Evolutionary conservation across 2,113 vertebrate genomes (phyloP).

Genomic region (Glareola pratincola): DNA sequence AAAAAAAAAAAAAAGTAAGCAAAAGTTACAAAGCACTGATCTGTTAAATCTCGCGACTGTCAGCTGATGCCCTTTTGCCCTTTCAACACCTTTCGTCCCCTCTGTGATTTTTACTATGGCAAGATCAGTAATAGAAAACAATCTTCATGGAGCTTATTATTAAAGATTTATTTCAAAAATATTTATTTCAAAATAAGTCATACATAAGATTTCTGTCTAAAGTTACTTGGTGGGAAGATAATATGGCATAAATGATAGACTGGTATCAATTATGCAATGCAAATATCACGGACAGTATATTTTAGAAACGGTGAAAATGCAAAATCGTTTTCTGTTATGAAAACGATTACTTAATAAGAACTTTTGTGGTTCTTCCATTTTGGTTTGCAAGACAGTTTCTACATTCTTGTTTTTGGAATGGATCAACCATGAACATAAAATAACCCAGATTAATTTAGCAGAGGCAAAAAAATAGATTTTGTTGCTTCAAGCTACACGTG

Average conservation of each 20-base stretch:
- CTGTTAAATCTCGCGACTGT: neutral
- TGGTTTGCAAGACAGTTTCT: neutral
- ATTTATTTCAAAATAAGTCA: neutral
- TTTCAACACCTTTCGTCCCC: neutral
- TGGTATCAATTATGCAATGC: neutral
- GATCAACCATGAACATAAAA: neutral
- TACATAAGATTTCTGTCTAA: neutral
- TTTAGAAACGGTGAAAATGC: neutral
- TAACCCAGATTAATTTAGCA: neutral
- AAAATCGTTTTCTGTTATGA: neutral
- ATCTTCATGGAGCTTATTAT: neutral
- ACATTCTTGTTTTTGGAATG: neutral
- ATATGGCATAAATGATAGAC: neutral
- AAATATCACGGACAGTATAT: neutral
- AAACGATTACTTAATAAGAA: neutral
- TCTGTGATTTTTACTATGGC: neutral
- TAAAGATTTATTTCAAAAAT: neutral
- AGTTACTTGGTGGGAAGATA: neutral
- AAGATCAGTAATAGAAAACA: neutral
- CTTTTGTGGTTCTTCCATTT: neutral
- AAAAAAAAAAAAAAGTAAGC: neutral
- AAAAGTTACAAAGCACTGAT: neutral
- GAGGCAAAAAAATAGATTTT: neutral
- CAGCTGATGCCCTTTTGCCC: neutral
- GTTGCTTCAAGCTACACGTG: neutral